These are phyloP conservation scores for Eupithecia abbreviata DNA, from an alignment of 2,888 invertebrate species.

Conservation along the genomic window DNA sequence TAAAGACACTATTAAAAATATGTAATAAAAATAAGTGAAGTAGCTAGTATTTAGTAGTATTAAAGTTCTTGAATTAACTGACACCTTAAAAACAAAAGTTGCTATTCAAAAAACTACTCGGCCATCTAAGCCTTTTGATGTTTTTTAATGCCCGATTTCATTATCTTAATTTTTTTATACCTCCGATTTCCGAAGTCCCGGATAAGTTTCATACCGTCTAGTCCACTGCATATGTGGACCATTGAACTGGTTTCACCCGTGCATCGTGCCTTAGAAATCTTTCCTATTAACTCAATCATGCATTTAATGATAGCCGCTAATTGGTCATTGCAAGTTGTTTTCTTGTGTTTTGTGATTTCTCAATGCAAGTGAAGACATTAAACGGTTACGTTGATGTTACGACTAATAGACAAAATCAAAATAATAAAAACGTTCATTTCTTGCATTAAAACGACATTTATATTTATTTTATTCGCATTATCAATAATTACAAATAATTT, in stretches of 20 bases:
- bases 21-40: neutral
- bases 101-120: neutral
- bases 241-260: constrained; percentile 78
- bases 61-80: no score
- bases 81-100: neutral
- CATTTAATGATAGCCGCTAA: constrained; percentile 69
- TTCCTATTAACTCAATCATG: constrained; percentile 81
- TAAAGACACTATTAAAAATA: neutral
- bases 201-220: constrained; percentile 77
- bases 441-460: neutral
- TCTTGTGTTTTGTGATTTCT: constrained; percentile 30
- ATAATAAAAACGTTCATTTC: neutral
- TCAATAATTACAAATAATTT: neutral
- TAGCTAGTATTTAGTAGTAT: neutral
- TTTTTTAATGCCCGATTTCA: neutral
- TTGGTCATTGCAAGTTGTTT: constrained; percentile 47
- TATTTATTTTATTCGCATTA: neutral
- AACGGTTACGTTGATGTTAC: neutral
- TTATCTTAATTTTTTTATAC: no score
- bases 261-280: constrained; percentile 55
- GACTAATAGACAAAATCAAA: neutral
- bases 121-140: no score
- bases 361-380: constrained; percentile 3
- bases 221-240: constrained; percentile 79
- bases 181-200: constrained; percentile 56